phyloP scores from a whole-genome alignment of 1,140 invertebrate species.

The Anoplolepis gracilipes region DNA sequence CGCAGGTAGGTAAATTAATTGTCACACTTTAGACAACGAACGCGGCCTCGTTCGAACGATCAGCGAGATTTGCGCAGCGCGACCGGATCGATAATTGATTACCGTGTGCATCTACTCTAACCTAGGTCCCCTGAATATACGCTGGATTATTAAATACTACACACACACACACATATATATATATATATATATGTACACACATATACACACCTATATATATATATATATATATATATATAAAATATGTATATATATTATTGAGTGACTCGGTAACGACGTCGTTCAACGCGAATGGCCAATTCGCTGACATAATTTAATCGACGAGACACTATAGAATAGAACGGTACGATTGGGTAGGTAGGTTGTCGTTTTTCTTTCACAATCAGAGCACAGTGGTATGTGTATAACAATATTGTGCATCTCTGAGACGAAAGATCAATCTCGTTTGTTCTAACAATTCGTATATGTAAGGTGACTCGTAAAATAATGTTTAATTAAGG shows the following conservation, averaged over 20 bases:
- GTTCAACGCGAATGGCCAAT: neutral
- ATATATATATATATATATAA: neutral
- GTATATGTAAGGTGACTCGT: neutral
- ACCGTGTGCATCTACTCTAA: constrained; percentile 72
- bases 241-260: constrained; percentile 8
- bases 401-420: neutral
- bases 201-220: neutral
- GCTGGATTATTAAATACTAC: constrained; percentile 47
- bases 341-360: neutral
- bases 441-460: neutral
- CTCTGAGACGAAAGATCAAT: neutral
- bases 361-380: neutral
- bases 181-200: neutral
- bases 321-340: neutral
- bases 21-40: neutral
- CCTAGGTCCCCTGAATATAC: constrained; percentile 62
- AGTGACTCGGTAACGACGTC: neutral
- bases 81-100: constrained; percentile 77
- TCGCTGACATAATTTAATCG: neutral
- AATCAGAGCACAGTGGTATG: neutral
- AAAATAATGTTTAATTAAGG: too few species aligned
- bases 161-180: neutral
- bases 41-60: constrained; percentile 26
- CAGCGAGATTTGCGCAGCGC: constrained; percentile 70
- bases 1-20: constrained; percentile 13